Conservation (phyloP, 64 coral and sea anemone genomes). For the Pachyseris speciosa region DNA sequence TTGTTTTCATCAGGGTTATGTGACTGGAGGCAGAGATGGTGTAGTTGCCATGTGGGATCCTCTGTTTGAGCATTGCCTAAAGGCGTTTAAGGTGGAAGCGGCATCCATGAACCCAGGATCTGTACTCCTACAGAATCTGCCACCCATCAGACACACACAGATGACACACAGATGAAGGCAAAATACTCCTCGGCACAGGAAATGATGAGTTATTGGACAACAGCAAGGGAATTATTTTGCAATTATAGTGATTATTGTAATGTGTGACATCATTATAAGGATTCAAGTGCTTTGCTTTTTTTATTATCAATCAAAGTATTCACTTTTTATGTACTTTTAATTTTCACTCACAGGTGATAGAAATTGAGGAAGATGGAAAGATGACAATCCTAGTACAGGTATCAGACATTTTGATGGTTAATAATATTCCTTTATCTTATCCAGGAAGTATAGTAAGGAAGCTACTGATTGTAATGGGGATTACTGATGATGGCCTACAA, state of each 20-base stretch:
- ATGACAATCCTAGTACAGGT: slow-evolving; percentile 98
- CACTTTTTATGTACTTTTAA: neutral
- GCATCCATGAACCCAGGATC: slow-evolving; percentile 91
- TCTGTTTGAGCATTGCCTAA: slow-evolving; percentile 93
- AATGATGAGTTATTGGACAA: slow-evolving; percentile 91
- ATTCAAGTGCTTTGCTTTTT: neutral
- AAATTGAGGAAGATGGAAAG: slow-evolving; percentile 87
- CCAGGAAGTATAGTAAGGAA: no score
- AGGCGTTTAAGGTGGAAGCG: slow-evolving; percentile 95
- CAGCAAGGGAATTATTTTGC: no score
- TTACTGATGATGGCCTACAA: no score
- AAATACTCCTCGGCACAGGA: slow-evolving; percentile 97
- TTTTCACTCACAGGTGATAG: slow-evolving; percentile 78
- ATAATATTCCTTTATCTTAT: no score
- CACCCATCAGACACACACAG: slow-evolving; percentile 92
- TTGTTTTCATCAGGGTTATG: slow-evolving; percentile 75
- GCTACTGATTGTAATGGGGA: no score
- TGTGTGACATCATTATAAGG: neutral
- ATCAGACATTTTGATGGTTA: neutral
- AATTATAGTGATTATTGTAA: neutral
- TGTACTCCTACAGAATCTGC: slow-evolving; percentile 85
- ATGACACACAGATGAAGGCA: slow-evolving; percentile 92
- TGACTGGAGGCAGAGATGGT: slow-evolving; percentile 95
- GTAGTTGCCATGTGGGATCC: slow-evolving; percentile 97
- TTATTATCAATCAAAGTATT: neutral